Evolutionary conservation across 2,888 invertebrate genomes (phyloP).

Genomic region (Pyrgus malvae): DNA sequence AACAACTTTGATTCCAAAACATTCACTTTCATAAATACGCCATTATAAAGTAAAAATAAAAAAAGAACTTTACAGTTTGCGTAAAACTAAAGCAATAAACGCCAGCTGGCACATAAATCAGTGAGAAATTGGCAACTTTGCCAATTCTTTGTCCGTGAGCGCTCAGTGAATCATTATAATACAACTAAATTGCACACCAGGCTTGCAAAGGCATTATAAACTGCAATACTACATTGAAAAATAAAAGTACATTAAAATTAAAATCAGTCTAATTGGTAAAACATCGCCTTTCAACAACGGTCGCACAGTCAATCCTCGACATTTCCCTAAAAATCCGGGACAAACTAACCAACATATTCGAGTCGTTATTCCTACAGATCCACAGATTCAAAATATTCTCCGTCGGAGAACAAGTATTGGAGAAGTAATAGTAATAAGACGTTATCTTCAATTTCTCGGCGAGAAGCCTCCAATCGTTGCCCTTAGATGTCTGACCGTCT

Average conservation of each 20-base stretch:
- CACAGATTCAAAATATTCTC: slow-evolving; percentile 97
- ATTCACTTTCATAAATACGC: no score
- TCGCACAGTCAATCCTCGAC: slow-evolving; percentile 92
- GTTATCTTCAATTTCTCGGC: slow-evolving; percentile 95
- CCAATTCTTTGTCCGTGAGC: not conserved
- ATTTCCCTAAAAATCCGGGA: slow-evolving; percentile 92
- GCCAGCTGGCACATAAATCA: not conserved
- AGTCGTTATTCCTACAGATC: slow-evolving; percentile 94
- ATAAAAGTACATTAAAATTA: not conserved
- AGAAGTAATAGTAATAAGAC: slow-evolving; percentile 97
- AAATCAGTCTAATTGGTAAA: slow-evolving; percentile 58
- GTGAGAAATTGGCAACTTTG: not conserved
- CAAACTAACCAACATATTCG: slow-evolving; percentile 91
- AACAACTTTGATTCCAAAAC: no score
- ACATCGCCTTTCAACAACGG: slow-evolving; percentile 87
- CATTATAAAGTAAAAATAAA: no score
- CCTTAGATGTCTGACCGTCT: slow-evolving; percentile 93
- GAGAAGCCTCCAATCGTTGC: slow-evolving; percentile 97
- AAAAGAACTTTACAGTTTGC: no score
- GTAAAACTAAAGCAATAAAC: no score
- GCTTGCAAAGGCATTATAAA: not conserved
- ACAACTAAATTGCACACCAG: slow-evolving; percentile 9
- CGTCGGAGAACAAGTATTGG: slow-evolving; percentile 97
- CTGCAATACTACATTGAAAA: not conserved
- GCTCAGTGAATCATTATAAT: not conserved